Base-by-base conservation (phyloP, 2,888 invertebrate genomes). In the Hydrotaea cyrtoneurina region DNA sequence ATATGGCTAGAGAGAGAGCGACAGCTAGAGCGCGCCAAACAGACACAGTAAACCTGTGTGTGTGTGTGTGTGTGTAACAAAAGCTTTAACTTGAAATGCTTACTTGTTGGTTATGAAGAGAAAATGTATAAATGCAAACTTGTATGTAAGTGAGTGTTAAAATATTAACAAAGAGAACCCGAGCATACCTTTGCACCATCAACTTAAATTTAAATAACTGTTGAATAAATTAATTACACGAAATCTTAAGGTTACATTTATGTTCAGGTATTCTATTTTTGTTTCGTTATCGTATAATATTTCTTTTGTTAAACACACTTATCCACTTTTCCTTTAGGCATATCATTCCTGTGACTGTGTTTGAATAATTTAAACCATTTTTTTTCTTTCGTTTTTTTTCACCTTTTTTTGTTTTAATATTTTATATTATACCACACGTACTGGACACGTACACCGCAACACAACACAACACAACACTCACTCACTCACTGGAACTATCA, bases 191-290 rank as follows among this genome's bases (percentile, higher is more conserved):
- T 85, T 85, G 55, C 72, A 82, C 79, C 77, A 62, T 69, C 53
- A 77, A 79, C 66, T 80, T 79, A 59, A 69, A 73, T 59, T 31
- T 64, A 50, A 53, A 66, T 31, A 82, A 85, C 85, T 85, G 82
- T 85, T 85, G 85, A 85, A 85, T 85, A 78, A 82, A 80, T 82
- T 85, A 77, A 82, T 73, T 82, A 77, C 59, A 82, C 66, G 77
- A 79, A 85, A 82, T 85, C 81, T 77, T 85, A 78, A 79, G 84
- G 84, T 85, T 82, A 78, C 76, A 74, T 57, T 31, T 17, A 26
- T 15, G n/a, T 72, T 53, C 8, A 69, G 21, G 11, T 69, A 10
- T 17, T 19, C 0, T 50, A 50, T 66, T 64, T 26, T 72, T 64
- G 53, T 50, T 71, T 23, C 11, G n/a, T n/a, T n/a, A n/a, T n/a